Evolutionary conservation across 2,797 vertebrate species (phyloP).

Genomic region (Phataginus tetradactyla): DNA sequence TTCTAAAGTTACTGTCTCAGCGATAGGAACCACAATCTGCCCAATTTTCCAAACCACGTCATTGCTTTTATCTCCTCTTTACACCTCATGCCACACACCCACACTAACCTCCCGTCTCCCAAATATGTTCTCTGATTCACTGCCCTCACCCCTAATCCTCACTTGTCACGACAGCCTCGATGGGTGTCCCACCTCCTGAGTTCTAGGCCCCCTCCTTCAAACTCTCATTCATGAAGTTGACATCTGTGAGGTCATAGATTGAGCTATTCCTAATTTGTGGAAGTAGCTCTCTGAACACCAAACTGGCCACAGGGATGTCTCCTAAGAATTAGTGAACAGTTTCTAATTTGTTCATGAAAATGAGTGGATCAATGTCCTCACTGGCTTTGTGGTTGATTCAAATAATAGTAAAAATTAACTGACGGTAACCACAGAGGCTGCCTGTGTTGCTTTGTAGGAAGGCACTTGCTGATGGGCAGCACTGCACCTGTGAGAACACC

Average conservation of each 20-base stretch:
- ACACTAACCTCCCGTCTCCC: not conserved
- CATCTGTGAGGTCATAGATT: not conserved
- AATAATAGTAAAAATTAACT: slow-evolving; percentile 24
- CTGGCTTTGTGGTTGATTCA: not conserved
- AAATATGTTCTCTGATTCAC: not conserved
- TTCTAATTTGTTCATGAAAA: slow-evolving; percentile 48
- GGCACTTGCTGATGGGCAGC: not conserved
- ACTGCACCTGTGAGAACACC: not conserved
- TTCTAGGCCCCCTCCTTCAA: not conserved
- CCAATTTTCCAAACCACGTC: not conserved
- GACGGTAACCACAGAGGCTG: not conserved
- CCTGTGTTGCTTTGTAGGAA: not conserved
- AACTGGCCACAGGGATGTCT: not conserved
- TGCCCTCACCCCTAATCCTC: too few relatives aligned
- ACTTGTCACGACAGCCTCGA: not conserved
- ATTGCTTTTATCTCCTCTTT: not conserved
- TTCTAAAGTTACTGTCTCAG: not conserved
- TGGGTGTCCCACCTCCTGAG: not conserved
- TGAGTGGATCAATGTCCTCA: not conserved
- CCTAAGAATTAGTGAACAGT: not conserved
- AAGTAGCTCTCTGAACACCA: not conserved
- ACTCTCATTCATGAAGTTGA: not conserved
- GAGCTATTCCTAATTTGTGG: not conserved
- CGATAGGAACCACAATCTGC: not conserved
- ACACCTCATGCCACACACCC: not conserved